Conservation (phyloP, 2,113 vertebrate species). For the Taurulus bubalis region DNA sequence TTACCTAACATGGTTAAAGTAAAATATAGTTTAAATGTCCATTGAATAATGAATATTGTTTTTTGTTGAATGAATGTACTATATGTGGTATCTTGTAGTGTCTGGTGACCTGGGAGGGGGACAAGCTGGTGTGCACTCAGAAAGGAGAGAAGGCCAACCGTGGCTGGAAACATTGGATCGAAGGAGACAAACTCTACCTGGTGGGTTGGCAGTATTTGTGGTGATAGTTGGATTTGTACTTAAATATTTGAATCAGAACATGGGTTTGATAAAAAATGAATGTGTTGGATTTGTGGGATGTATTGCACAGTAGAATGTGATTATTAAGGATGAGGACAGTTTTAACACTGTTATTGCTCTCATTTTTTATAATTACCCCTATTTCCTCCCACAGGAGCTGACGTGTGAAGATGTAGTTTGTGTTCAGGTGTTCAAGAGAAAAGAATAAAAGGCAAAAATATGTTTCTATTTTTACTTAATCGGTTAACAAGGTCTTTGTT, state of each 20-base stretch:
- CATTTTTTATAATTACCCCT: not conserved
- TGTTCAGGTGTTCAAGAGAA: slow-evolving; percentile 89
- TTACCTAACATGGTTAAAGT: not conserved
- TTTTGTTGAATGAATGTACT: not conserved
- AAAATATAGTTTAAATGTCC: not conserved
- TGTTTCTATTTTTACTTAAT: slow-evolving; percentile 30
- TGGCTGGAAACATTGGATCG: slow-evolving; percentile 94
- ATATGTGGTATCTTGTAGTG: slow-evolving; percentile 76
- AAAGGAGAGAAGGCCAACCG: slow-evolving; percentile 93
- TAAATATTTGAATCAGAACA: not conserved
- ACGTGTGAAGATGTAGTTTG: slow-evolving; percentile 90
- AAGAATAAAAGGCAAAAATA: slow-evolving; percentile 71
- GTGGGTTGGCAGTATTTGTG: slow-evolving; percentile 75
- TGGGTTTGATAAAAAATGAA: not conserved
- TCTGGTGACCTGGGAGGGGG: slow-evolving; percentile 90
- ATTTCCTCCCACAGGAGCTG: slow-evolving; percentile 84
- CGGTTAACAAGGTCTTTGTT: not conserved
- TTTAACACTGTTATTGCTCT: not conserved
- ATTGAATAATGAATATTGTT: not conserved
- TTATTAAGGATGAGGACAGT: not conserved
- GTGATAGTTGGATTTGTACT: not conserved
- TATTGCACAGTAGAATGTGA: not conserved
- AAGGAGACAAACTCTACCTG: slow-evolving; percentile 88
- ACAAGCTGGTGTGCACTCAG: slow-evolving; percentile 89
- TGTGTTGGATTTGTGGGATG: not conserved